Evolutionary conservation across 2,113 vertebrate genomes (phyloP).

Genomic region (Platichthys stellatus): DNA sequence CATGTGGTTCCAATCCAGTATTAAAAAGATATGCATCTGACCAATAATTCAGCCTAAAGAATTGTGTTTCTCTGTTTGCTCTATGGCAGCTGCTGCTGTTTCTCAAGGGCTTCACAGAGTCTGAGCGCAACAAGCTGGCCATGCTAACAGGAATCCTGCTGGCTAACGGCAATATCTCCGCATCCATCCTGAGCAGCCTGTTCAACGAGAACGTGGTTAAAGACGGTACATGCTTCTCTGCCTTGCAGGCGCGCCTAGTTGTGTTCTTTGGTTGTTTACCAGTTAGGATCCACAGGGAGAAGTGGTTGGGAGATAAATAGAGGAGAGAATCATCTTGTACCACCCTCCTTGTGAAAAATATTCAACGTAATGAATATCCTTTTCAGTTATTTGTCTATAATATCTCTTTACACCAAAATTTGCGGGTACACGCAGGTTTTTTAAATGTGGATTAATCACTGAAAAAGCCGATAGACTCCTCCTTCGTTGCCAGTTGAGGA

Average conservation of each 20-base stretch:
- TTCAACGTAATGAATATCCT: no score
- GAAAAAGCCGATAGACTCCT: no score
- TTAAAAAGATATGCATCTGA: background rate
- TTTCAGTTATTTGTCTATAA: no score
- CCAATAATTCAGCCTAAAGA: constrained; percentile 6
- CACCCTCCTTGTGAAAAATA: background rate
- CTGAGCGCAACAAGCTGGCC: constrained; percentile 97
- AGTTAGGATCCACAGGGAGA: background rate
- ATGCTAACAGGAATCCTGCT: constrained; percentile 97
- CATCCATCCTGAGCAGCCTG: constrained; percentile 95
- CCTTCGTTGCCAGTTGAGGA: no score
- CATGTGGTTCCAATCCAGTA: background rate
- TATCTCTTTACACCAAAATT: no score
- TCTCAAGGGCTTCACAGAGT: constrained; percentile 97
- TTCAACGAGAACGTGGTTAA: constrained; percentile 98
- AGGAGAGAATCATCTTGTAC: background rate
- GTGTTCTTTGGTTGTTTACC: background rate
- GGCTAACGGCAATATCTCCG: constrained; percentile 92
- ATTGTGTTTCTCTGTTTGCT: constrained; percentile 36
- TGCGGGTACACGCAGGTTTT: background rate
- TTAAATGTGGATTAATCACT: background rate
- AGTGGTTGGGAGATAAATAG: background rate
- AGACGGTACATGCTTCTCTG: constrained; percentile 85
- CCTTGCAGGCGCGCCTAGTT: accelerated
- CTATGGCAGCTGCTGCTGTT: constrained; percentile 93